Evolutionary conservation across 2,113 vertebrate species (phyloP).

Genomic region (Triplophysa rosa): DNA sequence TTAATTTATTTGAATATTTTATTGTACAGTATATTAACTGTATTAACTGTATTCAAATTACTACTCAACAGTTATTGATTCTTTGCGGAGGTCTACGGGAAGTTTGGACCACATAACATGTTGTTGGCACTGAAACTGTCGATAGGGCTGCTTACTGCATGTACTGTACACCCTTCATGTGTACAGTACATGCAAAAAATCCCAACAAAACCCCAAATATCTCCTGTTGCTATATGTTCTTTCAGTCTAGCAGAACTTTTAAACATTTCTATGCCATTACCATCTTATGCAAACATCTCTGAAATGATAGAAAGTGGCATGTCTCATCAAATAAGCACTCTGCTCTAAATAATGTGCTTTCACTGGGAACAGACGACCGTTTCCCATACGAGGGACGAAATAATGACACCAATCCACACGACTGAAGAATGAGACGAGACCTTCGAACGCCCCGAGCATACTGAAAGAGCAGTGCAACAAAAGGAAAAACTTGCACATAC

Average conservation of each 20-base stretch:
- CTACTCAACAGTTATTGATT: too few species aligned
- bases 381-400: conserved; percentile 11
- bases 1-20: too few species aligned
- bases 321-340: conserved; percentile 18
- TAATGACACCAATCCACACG: conserved; percentile 40
- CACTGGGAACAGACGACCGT: not conserved
- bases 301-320: conserved; percentile 28
- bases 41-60: too few species aligned
- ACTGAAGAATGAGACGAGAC: conserved; percentile 14
- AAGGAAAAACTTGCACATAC: conserved; percentile 11
- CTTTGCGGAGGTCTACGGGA: too few species aligned
- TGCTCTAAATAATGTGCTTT: conserved; percentile 35
- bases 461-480: not conserved
- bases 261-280: conserved; percentile 12
- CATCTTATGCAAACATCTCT: not conserved
- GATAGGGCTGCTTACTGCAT: too few species aligned
- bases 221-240: not conserved
- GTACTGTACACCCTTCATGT: not conserved
- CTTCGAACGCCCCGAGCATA: conserved; percentile 6
- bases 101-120: too few species aligned
- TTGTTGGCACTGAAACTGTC: too few species aligned
- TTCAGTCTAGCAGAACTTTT: not conserved
- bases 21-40: too few species aligned
- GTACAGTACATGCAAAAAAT: too few species aligned
- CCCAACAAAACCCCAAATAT: not conserved